Evolutionary conservation across 2,797 vertebrate genomes (phyloP).

Genomic region (Cynodonichthys magdalenae): DNA sequence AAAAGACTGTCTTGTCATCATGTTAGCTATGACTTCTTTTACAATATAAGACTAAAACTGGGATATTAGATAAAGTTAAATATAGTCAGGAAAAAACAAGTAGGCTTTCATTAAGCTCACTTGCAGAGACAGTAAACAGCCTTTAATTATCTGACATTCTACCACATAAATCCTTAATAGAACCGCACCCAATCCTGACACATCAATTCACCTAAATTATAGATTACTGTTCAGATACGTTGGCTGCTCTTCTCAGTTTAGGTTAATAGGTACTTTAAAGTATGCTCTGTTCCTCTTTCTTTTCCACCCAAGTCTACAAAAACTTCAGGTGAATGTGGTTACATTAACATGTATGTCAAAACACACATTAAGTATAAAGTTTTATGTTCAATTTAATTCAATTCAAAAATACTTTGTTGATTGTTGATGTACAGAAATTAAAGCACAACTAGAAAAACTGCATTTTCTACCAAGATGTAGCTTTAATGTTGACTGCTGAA

Average conservation of each 20-base stretch:
- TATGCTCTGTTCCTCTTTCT: conserved; percentile 1
- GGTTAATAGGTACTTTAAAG: conserved; percentile 57
- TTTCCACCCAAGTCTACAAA: conserved; percentile 26
- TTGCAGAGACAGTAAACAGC: conserved; percentile 19
- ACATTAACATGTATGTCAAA: too few relatives aligned
- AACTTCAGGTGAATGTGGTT: neutral
- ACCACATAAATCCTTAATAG: conserved; percentile 57
- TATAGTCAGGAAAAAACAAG: neutral
- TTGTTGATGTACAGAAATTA: too few relatives aligned
- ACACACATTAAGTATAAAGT: too few relatives aligned
- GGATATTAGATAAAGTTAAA: neutral
- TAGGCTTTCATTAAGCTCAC: conserved; percentile 13
- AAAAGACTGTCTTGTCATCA: too few relatives aligned
- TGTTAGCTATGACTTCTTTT: too few relatives aligned
- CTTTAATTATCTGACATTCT: conserved; percentile 54
- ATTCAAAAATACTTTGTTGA: too few relatives aligned
- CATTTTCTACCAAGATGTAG: too few relatives aligned
- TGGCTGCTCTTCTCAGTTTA: conserved; percentile 42
- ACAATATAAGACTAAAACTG: too few relatives aligned
- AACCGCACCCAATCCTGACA: conserved; percentile 41
- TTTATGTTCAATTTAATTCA: too few relatives aligned
- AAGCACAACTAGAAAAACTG: too few relatives aligned
- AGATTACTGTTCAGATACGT: conserved; percentile 49
- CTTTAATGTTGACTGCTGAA: too few relatives aligned
- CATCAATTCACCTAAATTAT: conserved; percentile 59